Evolutionary conservation across 2,113 vertebrate genomes (phyloP), one percentile per base, ranked within the genome.

Genomic region (Brachionichthys hirsutus): DNA sequence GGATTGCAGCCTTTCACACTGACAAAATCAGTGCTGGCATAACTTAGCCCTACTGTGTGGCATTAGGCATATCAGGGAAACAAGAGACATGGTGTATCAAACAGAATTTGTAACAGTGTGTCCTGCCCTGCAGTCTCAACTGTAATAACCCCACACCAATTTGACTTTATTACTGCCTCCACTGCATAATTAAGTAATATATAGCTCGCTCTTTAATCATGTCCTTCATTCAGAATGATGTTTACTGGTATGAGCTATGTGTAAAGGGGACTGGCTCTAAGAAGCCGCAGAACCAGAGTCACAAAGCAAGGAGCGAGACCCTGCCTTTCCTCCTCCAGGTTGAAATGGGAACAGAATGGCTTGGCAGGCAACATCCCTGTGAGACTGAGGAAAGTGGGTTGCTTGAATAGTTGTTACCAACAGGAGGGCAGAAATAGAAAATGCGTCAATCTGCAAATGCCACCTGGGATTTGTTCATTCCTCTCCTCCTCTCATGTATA

Each of bases 331-430:
- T 35, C 50, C 17, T 43, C 64, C 57, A 22, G 44, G 19, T 24
- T 66, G 41, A 73, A 79, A 71, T 61, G 46, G 70, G 77, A 63
- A 69, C 73, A 81, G 36, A 41, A 73, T 51, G 65, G 46, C 67
- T 72, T 53, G 54, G 30, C 57, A 65, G 43, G 77, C 50, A 41
- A 13, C 59, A 15, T 65, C 70, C 81, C 83, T 65, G 60, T 54
- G 76, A 75, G 83, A 77, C 41, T 44, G 14, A 9, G 60, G 52
- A 85, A 85, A 82, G 72, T 78, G 70, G 81, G 83, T 68, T 83
- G 68, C 55, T 47, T 48, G 44, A 62, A 58, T 62, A 49, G 54
- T 50, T 53, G 53, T 53, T 53, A 69, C 68, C 50, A 78, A 67
- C 43, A 60, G 47, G 19, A 78, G 67, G 47, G 65, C 18, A 75